Evolutionary conservation across 2,113 vertebrate genomes (phyloP).

Genomic region (Oryzias woworae): DNA sequence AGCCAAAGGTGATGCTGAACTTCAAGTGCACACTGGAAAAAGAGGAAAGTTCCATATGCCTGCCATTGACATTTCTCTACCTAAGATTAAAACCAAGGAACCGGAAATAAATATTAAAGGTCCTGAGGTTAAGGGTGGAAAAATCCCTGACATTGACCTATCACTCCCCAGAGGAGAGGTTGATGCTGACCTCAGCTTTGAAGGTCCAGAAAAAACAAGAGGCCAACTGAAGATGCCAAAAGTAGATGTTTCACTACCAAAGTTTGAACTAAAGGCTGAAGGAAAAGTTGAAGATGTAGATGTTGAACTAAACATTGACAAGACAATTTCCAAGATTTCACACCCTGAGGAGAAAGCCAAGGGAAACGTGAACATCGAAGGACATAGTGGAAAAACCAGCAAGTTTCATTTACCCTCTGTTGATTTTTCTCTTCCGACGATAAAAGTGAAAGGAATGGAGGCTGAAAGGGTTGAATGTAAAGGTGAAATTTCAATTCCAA

Average conservation of each 20-base stretch:
- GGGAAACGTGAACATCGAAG: slow-evolving; percentile 20
- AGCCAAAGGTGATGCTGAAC: slow-evolving; percentile 13
- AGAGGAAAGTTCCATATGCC: slow-evolving; percentile 53
- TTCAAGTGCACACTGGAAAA: slow-evolving; percentile 35
- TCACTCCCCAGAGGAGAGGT: slow-evolving; percentile 52
- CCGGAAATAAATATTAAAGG: slow-evolving; percentile 33
- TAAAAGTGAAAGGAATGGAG: slow-evolving; percentile 25
- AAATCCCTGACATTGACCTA: slow-evolving; percentile 45
- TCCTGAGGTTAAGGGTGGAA: slow-evolving; percentile 25
- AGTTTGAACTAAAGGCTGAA: slow-evolving; percentile 22
- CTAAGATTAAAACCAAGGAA: slow-evolving; percentile 44
- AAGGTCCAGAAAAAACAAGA: slow-evolving; percentile 31
- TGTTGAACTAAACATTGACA: slow-evolving; percentile 41
- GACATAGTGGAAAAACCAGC: slow-evolving; percentile 24
- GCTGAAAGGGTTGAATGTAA: not conserved
- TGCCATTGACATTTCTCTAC: slow-evolving; percentile 44
- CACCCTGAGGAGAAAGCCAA: slow-evolving; percentile 41
- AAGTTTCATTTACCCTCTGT: slow-evolving; percentile 33
- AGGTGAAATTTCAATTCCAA: not conserved
- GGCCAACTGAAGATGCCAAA: slow-evolving; percentile 47
- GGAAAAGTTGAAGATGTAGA: slow-evolving; percentile 28
- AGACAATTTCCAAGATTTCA: slow-evolving; percentile 43
- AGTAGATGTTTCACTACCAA: slow-evolving; percentile 52
- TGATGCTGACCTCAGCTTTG: slow-evolving; percentile 23
- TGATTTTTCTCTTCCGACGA: slow-evolving; percentile 40